These are phyloP conservation scores for Sebastes trivittatus DNA, from an alignment of 2,797 vertebrate genomes.

Conservation along the genomic window DNA sequence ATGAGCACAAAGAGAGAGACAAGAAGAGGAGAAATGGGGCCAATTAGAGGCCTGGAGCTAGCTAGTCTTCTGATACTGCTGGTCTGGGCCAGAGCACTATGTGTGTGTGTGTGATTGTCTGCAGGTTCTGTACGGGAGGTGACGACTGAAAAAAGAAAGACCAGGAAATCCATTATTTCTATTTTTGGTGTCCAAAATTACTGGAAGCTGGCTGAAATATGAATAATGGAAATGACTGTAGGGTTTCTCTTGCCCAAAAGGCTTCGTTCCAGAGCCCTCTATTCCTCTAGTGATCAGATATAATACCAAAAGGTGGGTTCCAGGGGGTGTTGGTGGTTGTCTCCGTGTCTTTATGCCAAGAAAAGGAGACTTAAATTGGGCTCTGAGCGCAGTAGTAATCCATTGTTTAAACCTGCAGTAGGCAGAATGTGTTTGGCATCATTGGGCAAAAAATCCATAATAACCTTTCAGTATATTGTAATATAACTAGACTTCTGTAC, in stretches of 20 bases:
- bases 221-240: slow-evolving; percentile 71
- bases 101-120: slow-evolving; percentile 31
- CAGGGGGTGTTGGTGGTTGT: background rate
- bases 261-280: slow-evolving; percentile 32
- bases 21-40: slow-evolving; percentile 72
- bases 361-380: slow-evolving; percentile 5
- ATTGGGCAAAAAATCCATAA: no score
- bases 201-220: slow-evolving; percentile 59
- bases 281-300: slow-evolving; percentile 49
- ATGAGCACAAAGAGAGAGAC: slow-evolving; percentile 64
- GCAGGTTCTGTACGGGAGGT: slow-evolving; percentile 53
- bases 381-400: background rate
- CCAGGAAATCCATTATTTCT: slow-evolving; percentile 70
- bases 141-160: slow-evolving; percentile 43
- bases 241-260: slow-evolving; percentile 46
- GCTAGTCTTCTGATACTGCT: slow-evolving; percentile 56
- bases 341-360: background rate
- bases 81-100: slow-evolving; percentile 39
- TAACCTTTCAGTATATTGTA: no score
- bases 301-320: slow-evolving; percentile 23
- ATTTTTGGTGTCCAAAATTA: slow-evolving; percentile 67
- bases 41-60: slow-evolving; percentile 77
- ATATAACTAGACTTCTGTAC: no score
- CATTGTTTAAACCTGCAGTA: background rate
- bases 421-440: no score